These are phyloP conservation scores for Megaptera novaeangliae DNA, from an alignment of 2,113 vertebrate genomes.

Conservation along the genomic window DNA sequence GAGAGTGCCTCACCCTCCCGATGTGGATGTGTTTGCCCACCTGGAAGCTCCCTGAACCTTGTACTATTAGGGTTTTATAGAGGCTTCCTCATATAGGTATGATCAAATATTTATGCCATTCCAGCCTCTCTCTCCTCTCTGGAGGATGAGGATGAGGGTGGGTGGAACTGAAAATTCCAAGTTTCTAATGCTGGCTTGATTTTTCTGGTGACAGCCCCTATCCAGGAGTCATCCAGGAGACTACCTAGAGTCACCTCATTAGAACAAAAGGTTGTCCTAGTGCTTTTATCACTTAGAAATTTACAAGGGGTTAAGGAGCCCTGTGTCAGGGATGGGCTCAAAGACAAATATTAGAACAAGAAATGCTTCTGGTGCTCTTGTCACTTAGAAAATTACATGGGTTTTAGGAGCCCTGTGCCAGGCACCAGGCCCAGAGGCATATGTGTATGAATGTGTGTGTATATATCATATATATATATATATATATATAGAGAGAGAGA, in stretches of 20 bases:
- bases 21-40: not conserved
- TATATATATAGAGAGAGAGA: not conserved
- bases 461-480: not conserved
- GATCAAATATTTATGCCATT: not conserved
- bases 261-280: not conserved
- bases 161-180: not conserved
- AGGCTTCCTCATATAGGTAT: not conserved
- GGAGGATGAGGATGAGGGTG: not conserved
- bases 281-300: not conserved
- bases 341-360: not conserved
- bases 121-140: not conserved
- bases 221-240: not conserved
- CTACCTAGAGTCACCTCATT: not conserved
- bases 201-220: not conserved
- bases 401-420: not conserved
- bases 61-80: not conserved
- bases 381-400: not conserved
- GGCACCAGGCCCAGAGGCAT: not conserved
- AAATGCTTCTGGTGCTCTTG: not conserved
- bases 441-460: not conserved
- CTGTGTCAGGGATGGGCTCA: not conserved
- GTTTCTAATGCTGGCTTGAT: not conserved
- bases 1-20: too few species aligned
- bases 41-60: not conserved
- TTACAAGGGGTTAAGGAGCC: not conserved